Conservation (phyloP, 2,113 vertebrate species). For the Pogonocichla stellata region DNA sequence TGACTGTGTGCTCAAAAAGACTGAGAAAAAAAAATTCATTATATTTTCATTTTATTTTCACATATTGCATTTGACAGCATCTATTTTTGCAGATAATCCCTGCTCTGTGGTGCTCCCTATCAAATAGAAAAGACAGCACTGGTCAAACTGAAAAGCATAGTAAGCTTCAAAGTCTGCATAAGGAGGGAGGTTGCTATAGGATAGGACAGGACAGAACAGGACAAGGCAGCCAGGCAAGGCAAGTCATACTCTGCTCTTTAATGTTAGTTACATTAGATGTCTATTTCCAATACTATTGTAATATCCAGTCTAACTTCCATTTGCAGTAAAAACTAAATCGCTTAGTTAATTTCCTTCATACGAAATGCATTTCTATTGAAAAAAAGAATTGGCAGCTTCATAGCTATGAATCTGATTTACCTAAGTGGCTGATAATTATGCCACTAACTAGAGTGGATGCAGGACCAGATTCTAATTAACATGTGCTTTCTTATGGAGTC, state of each 20-base stretch:
- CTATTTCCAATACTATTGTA: not conserved
- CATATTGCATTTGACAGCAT: not conserved
- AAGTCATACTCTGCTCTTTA: not conserved
- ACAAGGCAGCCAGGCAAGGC: fast-evolving
- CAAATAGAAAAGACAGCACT: not conserved
- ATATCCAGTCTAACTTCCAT: not conserved
- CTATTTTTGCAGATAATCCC: not conserved
- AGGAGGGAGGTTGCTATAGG: not conserved
- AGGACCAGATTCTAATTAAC: not conserved
- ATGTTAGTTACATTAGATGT: not conserved
- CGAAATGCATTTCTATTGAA: not conserved
- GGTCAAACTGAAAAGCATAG: not conserved
- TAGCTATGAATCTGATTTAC: not conserved
- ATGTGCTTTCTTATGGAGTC: not conserved
- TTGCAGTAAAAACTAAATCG: not conserved
- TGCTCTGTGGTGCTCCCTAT: not conserved
- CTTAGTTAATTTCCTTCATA: not conserved
- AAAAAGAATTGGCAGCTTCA: not conserved
- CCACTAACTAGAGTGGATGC: not conserved
- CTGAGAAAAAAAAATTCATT: not conserved
- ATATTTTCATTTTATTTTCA: not conserved
- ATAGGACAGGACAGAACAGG: not conserved
- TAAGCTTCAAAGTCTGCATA: not conserved
- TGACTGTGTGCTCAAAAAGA: not conserved
- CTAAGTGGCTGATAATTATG: not conserved